Evolutionary conservation across 2,888 invertebrate species (phyloP), one percentile per base, ranked within the genome.

Genomic region (Holacanthella duospinosa): DNA sequence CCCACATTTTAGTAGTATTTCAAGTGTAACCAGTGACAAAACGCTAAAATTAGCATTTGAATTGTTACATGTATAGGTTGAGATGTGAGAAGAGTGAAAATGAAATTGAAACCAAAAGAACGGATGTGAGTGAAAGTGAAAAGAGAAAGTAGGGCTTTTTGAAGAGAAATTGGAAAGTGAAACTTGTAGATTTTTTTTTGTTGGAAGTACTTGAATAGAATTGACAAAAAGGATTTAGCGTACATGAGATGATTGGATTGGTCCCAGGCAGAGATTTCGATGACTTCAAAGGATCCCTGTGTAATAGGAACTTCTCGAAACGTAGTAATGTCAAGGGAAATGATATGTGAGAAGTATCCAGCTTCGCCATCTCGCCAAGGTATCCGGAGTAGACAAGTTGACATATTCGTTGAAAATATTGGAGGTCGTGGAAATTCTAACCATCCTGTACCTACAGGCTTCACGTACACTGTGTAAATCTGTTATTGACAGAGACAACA

Each of bases 221-320:
- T n/a, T n/a, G n/a, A n/a, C n/a, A n/a, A n/a, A n/a, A n/a, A n/a
- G n/a, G n/a, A n/a, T n/a, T n/a, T n/a, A n/a, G n/a, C n/a, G 82
- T 74, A 86, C 84, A 89, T 82, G 59, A 84, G 78, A 68, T 85
- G 82, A 70, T 84, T 83, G 62, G 81, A 78, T 74, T 87, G 86
- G 74, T 89, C 88, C 88, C 88, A 89, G 0, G 86, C 86, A 6
- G 87, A 77, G 27, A 89, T 81, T 74, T 84, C 82, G 0, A 86
- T 87, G 60, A 89, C 82, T 76, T 88, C 88, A 69, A 85, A 88
- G 59, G 83, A 82, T 0, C 89, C 89, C 75, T 86, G 85, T 0
- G 89, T 89, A 44, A 89, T 77, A 2, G 73, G 70, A 53, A 71
- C 68, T 63, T 70, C 71, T 29, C 68, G 70, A 9, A 69, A 64